Evolutionary conservation across 2,797 vertebrate genomes (phyloP).

Genomic region (Cirrhinus mrigala): DNA sequence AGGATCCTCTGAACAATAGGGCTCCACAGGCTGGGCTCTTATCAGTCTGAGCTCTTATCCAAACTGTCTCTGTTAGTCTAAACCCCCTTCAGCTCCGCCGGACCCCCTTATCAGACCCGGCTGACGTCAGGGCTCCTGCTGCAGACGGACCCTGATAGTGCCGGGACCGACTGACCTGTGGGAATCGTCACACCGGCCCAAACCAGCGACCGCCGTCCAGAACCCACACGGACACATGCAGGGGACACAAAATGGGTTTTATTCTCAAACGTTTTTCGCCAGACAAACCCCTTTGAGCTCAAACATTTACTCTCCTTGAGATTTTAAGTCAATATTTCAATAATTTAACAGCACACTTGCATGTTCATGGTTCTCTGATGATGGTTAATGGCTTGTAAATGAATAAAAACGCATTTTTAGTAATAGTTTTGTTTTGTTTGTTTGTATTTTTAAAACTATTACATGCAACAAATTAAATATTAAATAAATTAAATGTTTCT

Average conservation of each 20-base stretch:
- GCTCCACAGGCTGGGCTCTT: constrained; percentile 78
- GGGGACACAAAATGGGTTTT: background rate
- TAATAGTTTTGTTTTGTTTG: too few relatives aligned
- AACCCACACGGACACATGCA: background rate
- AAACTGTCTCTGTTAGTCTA: constrained; percentile 84
- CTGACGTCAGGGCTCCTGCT: constrained; percentile 81
- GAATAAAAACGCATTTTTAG: background rate
- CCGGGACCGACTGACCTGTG: constrained; percentile 77
- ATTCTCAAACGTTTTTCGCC: background rate
- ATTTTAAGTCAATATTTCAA: background rate
- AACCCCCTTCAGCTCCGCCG: constrained; percentile 71
- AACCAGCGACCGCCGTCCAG: background rate
- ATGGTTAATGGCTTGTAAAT: background rate
- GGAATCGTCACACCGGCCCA: constrained; percentile 75
- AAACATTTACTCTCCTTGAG: background rate
- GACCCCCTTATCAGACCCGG: constrained; percentile 79
- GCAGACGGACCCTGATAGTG: constrained; percentile 82
- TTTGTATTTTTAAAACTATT: too few relatives aligned
- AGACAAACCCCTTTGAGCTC: background rate
- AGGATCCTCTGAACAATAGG: constrained; percentile 82
- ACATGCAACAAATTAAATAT: too few relatives aligned
- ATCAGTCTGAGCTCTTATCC: constrained; percentile 83
- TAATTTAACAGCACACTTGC: background rate
- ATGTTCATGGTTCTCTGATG: background rate
- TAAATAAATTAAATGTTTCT: too few relatives aligned